Percentiles rank a stretch among this genome's conserved stretches.
Evolutionary conservation across 2,113 vertebrate genomes (phyloP).

Genomic region (Motacilla alba): DNA sequence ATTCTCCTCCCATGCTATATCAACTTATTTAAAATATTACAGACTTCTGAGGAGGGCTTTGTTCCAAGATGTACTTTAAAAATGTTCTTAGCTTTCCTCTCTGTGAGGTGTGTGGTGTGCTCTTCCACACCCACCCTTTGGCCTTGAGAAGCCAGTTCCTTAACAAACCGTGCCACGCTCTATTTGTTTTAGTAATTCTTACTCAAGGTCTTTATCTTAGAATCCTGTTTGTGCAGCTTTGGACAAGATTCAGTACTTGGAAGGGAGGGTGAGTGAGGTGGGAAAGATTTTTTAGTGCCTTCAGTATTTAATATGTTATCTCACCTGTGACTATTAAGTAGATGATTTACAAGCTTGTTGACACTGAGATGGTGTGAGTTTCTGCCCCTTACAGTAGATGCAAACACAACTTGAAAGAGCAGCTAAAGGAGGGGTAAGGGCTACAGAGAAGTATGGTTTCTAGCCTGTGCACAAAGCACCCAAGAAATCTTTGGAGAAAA

Average conservation of each 20-base stretch:
- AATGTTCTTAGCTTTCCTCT: background rate
- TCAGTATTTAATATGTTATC: constrained; percentile 19
- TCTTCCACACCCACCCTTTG: background rate
- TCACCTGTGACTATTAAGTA: background rate
- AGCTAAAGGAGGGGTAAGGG: background rate
- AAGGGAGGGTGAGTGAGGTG: background rate
- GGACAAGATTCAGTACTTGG: constrained; percentile 20
- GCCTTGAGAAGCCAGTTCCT: constrained; percentile 33
- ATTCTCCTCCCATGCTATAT: background rate
- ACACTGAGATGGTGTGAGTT: background rate
- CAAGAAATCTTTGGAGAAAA: background rate
- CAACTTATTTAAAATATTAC: background rate
- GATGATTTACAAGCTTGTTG: constrained; percentile 44
- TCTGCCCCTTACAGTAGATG: background rate
- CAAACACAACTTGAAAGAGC: background rate
- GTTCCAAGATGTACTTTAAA: background rate
- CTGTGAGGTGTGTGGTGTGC: background rate
- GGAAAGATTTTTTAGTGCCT: constrained; percentile 7
- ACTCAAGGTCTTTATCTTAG: constrained; percentile 57
- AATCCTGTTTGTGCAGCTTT: constrained; percentile 63
- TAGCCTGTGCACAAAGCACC: background rate
- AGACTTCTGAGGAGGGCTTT: background rate
- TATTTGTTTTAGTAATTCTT: constrained; percentile 59
- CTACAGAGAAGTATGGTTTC: background rate
- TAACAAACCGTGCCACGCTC: background rate